Percentiles rank a stretch among this genome's conserved stretches.
These are phyloP conservation scores for Malurus leucopterus DNA, from an alignment of 2,797 vertebrate species.

Conservation along the genomic window DNA sequence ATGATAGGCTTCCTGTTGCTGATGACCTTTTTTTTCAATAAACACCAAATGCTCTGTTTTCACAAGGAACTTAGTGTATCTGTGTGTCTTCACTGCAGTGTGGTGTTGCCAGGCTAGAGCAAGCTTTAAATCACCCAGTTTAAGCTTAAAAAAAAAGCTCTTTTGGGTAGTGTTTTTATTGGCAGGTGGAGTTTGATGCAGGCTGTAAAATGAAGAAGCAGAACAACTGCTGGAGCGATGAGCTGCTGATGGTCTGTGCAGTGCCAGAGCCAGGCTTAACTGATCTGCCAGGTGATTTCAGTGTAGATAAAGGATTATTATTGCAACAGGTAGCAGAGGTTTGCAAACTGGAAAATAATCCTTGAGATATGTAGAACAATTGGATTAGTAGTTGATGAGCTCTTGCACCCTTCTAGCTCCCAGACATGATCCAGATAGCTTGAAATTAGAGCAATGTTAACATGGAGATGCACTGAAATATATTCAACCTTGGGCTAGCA, in stretches of 20 bases:
- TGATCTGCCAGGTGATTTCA: background rate
- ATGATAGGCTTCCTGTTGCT: background rate
- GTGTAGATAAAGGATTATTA: background rate
- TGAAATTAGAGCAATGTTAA: background rate
- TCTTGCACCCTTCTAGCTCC: background rate
- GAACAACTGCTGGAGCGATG: background rate
- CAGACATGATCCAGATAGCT: background rate
- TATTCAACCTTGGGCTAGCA: background rate
- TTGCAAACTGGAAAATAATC: constrained; percentile 16
- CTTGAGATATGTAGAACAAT: background rate
- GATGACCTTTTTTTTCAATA: background rate
- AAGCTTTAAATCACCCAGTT: background rate
- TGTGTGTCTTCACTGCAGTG: background rate
- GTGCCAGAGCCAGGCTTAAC: background rate
- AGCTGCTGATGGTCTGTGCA: background rate
- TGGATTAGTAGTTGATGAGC: constrained; percentile 3
- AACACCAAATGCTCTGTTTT: background rate
- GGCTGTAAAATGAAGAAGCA: background rate
- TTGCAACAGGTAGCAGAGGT: constrained; percentile 5
- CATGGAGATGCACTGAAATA: background rate
- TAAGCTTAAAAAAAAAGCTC: background rate
- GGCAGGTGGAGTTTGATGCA: background rate
- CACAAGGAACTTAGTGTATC: background rate
- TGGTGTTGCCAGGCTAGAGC: background rate
- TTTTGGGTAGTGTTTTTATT: background rate